phyloP scores from a whole-genome alignment of 2,888 invertebrate species.

The Encarsia formosa region DNA sequence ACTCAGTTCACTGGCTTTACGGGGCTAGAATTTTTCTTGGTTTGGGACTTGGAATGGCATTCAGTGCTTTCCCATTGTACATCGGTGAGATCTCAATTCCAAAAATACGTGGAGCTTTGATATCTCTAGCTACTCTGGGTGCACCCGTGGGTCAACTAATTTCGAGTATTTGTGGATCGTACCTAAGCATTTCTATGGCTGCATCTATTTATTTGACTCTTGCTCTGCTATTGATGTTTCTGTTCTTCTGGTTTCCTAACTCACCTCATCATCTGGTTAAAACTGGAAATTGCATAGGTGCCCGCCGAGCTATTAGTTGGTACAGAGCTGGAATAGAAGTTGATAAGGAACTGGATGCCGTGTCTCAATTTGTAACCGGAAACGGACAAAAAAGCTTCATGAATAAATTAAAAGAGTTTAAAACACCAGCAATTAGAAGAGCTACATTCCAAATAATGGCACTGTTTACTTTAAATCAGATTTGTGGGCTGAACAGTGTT shows the following conservation, averaged over 20 bases:
- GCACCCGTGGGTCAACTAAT: constrained; percentile 38
- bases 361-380: constrained; percentile 9
- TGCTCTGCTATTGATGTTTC: constrained; percentile 30
- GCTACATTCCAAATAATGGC: constrained; percentile 34
- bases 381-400: background rate
- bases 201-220: constrained; percentile 36
- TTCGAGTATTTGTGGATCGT: constrained; percentile 37
- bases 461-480: constrained; percentile 38
- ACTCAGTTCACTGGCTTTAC: constrained; percentile 29
- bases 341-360: constrained; percentile 12
- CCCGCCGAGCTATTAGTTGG: constrained; percentile 16
- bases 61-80: constrained; percentile 37
- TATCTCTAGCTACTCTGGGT: constrained; percentile 38
- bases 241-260: constrained; percentile 40
- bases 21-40: constrained; percentile 31
- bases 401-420: constrained; percentile 8
- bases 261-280: constrained; percentile 38
- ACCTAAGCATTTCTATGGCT: constrained; percentile 34
- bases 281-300: constrained; percentile 1
- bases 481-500: constrained; percentile 39
- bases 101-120: constrained; percentile 40
- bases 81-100: constrained; percentile 39
- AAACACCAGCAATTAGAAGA: constrained; percentile 15
- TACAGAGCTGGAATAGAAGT: constrained; percentile 18
- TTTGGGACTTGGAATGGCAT: constrained; percentile 37